Percentiles rank a stretch among this genome's conserved stretches.
These are phyloP conservation scores for Myripristis jacobus DNA, from an alignment of 2,797 vertebrate genomes.

Conservation along the genomic window DNA sequence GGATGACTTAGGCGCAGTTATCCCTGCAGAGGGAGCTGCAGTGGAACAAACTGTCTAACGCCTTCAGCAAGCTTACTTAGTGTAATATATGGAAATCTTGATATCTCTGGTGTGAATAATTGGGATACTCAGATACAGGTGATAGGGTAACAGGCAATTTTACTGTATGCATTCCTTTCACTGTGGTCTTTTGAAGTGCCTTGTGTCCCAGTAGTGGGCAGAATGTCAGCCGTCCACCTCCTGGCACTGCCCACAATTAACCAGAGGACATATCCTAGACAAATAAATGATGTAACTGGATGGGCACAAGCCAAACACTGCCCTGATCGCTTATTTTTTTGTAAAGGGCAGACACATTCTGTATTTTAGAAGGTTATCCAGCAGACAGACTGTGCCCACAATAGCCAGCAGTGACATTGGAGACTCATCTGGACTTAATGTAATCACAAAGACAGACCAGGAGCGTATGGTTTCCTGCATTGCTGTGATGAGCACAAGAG, in stretches of 20 bases:
- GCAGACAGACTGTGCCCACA: background rate
- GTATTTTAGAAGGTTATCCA: background rate
- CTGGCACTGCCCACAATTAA: background rate
- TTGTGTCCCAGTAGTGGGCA: background rate
- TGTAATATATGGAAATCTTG: no score
- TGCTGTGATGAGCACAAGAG: no score
- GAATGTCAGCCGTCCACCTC: background rate
- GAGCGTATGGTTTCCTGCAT: background rate
- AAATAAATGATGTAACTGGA: background rate
- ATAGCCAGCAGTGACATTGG: background rate
- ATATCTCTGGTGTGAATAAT: no score
- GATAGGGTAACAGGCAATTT: no score
- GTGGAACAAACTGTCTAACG: no score
- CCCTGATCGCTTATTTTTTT: no score
- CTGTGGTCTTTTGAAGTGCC: background rate
- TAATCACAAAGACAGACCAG: background rate
- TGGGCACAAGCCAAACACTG: background rate
- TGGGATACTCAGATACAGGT: no score
- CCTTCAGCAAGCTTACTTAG: no score
- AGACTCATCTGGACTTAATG: background rate
- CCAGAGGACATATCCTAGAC: background rate
- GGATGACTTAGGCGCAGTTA: no score
- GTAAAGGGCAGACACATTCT: background rate
- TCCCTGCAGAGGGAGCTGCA: no score
- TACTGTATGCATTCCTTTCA: background rate